phyloP scores from a whole-genome alignment of 2,888 invertebrate species.

The Eupithecia subumbrata region DNA sequence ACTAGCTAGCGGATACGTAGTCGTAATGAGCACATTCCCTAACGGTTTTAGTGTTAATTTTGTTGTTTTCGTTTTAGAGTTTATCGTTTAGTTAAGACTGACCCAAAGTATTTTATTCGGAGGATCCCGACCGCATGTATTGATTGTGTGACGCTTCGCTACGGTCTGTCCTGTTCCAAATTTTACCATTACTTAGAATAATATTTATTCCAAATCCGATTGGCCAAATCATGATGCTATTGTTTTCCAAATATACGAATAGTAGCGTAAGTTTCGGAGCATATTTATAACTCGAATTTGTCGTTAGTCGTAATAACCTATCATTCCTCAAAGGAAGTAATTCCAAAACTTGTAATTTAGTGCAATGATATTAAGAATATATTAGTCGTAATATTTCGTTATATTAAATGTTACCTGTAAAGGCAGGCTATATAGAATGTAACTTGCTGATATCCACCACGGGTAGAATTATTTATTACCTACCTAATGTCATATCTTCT shows the following conservation, averaged over 20 bases:
- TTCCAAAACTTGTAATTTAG: conserved; percentile 78
- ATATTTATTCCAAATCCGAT: conserved; percentile 35
- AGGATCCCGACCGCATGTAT: conserved; percentile 60
- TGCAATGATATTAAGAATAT: conserved; percentile 78
- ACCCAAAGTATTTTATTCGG: conserved; percentile 75
- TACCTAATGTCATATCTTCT: conserved; percentile 41
- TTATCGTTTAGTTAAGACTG: conserved; percentile 80
- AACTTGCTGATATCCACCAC: conserved; percentile 53
- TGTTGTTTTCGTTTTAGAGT: conserved; percentile 81
- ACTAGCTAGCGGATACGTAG: conserved; percentile 72
- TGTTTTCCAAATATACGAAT: conserved; percentile 41
- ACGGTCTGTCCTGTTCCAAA: conserved; percentile 36
- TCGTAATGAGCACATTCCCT: conserved; percentile 81
- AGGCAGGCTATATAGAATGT: conserved; percentile 45
- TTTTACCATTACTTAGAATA: conserved; percentile 33
- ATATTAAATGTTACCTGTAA: conserved; percentile 47
- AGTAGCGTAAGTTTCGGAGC: conserved; percentile 42
- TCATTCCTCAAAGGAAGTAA: conserved; percentile 78
- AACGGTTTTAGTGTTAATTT: conserved; percentile 75
- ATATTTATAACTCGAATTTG: conserved; percentile 69
- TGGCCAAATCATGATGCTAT: conserved; percentile 46
- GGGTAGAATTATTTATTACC: conserved; percentile 56
- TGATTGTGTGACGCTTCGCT: conserved; percentile 17
- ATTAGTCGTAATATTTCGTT: conserved; percentile 59
- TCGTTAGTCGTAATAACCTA: conserved; percentile 66